Percentiles rank a stretch among this genome's conserved stretches.
These are phyloP conservation scores for Nebria brevicollis DNA, from an alignment of 2,888 invertebrate species.

Conservation along the genomic window DNA sequence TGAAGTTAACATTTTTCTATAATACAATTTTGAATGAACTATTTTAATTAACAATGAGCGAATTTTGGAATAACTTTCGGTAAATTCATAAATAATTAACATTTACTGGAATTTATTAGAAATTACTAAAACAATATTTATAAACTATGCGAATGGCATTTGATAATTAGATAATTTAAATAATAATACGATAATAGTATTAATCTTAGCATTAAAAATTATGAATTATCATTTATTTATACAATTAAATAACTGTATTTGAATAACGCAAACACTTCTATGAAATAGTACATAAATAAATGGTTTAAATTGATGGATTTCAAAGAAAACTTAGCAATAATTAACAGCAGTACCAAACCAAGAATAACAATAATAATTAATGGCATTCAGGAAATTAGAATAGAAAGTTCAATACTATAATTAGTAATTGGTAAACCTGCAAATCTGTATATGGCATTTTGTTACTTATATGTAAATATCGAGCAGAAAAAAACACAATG, in stretches of 20 bases:
- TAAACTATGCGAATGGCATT: neutral
- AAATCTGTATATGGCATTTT: neutral
- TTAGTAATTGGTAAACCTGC: slow-evolving; percentile 5
- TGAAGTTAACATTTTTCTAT: too few relatives aligned
- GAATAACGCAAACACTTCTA: neutral
- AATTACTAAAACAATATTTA: neutral
- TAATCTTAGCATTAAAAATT: neutral
- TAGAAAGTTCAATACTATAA: slow-evolving; percentile 20
- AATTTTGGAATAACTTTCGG: neutral
- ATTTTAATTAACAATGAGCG: neutral
- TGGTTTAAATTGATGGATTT: neutral
- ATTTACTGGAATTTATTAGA: neutral
- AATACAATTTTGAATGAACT: too few relatives aligned
- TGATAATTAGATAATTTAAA: neutral
- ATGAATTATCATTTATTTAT: neutral
- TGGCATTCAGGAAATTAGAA: slow-evolving; percentile 23
- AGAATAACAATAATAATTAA: slow-evolving; percentile 19
- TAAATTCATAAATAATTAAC: neutral
- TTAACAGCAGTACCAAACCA: slow-evolving; percentile 10
- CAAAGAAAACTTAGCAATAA: neutral
- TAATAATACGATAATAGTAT: neutral
- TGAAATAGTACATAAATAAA: neutral
- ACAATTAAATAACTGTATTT: neutral
- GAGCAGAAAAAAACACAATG: neutral
- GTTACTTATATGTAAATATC: neutral